Base-by-base conservation (phyloP, 1,140 invertebrate genomes). In the Lineus longissimus region DNA sequence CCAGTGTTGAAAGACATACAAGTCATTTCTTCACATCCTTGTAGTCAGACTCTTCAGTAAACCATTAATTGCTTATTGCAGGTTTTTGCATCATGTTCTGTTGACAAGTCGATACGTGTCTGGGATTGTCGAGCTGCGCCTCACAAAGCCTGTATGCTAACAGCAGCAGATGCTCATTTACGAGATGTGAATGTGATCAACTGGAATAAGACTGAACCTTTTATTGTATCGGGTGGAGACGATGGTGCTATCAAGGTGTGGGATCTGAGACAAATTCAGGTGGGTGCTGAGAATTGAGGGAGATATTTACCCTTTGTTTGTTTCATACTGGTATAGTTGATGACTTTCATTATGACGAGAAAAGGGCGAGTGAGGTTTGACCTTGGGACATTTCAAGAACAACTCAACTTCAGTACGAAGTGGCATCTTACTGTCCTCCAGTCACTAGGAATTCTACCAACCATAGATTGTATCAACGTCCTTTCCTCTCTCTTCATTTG, bases 171-270 rank as follows among this genome's bases (percentile, higher is more conserved):
- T 70, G 92, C 95, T 31, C 97, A 99, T 80, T 83, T 89, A 57
- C 88, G 86, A 67, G 97, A 99, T 84, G 87, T 99, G 0, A 99
- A 99, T 85, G 97, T 99, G 1, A 94, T 99, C 67, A 91, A 90
- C 66, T 99, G 97, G 97, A 99, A 98, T 82, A 85, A 79, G 65
- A 88, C 87, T 72, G 95, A 98, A 78, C 81, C 85, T 4, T 93
- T 95, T 71, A 90, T 98, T 70, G 87, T 90, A 2, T 94, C 92
- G 69, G 94, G 92, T 76, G 95, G 96, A 61, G 97, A 99, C 84
- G 97, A 99, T 86, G 94, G 94, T 0, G 86, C 89, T 29, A 79
- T 99, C 13, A 90, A 93, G 76, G 86, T 99, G 36, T 99, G 97
- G 97, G 97, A 99, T 78, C 84, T 99, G 33, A 85, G 96, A 65